phyloP scores from a whole-genome alignment of 2,888 invertebrate species.

The Ornithoptera alexandrae region DNA sequence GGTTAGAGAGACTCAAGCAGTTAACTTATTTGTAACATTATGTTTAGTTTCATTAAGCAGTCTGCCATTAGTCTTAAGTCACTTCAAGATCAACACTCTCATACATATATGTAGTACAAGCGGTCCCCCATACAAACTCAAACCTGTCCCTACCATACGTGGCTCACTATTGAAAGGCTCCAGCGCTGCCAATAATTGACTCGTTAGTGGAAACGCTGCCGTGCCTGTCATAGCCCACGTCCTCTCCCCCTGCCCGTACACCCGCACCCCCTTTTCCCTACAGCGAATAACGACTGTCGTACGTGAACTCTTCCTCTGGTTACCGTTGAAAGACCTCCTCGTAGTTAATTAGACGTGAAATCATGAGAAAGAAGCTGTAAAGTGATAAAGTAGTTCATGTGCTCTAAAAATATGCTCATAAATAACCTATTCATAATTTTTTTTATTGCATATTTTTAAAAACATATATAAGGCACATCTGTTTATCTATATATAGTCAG shows the following conservation, averaged over 20 bases:
- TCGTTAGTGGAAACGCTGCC: slow-evolving; percentile 48
- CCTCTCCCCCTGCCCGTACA: neutral
- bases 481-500: no score
- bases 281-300: slow-evolving; percentile 10
- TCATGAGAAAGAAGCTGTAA: slow-evolving; percentile 1
- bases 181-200: slow-evolving; percentile 50
- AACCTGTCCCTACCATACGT: slow-evolving; percentile 40
- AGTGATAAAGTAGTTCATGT: no score
- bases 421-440: no score
- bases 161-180: slow-evolving; percentile 42
- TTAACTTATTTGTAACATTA: no score
- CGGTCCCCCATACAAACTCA: slow-evolving; percentile 35
- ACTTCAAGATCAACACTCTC: neutral
- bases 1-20: no score
- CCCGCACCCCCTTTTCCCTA: slow-evolving; percentile 17
- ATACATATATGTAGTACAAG: neutral
- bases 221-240: slow-evolving; percentile 5
- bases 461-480: no score
- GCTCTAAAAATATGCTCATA: no score
- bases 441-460: no score
- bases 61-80: no score
- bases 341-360: slow-evolving; percentile 17
- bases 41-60: no score
- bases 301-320: slow-evolving; percentile 17
- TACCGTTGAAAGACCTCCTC: slow-evolving; percentile 13